Conservation (phyloP, 2,113 vertebrate species). For the Cathartes aura region DNA sequence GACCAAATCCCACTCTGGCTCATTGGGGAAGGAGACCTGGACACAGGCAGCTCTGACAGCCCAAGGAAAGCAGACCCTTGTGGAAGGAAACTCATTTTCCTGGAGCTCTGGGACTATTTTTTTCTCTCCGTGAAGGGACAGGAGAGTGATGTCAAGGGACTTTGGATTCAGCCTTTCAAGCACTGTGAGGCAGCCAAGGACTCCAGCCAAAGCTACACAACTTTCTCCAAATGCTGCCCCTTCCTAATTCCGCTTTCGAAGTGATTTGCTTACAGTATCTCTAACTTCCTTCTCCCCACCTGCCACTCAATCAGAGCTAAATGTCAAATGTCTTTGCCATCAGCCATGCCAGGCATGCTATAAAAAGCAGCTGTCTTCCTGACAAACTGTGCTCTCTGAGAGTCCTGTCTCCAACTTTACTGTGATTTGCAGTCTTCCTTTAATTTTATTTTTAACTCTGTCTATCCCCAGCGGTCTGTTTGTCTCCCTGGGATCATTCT, state of each 20-base stretch:
- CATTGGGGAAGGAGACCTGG: rapidly evolving
- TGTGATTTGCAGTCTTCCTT: neutral
- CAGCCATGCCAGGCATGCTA: slow-evolving; percentile 41
- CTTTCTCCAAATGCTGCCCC: neutral
- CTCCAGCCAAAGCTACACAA: neutral
- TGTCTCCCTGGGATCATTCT: neutral
- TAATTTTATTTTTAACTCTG: slow-evolving; percentile 41
- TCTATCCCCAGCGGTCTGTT: neutral
- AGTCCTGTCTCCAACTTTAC: slow-evolving; percentile 8
- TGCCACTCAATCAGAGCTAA: slow-evolving; percentile 51
- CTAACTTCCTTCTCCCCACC: slow-evolving; percentile 1
- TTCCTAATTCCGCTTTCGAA: neutral
- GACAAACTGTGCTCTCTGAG: slow-evolving; percentile 11
- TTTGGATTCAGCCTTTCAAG: neutral
- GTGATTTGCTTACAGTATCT: neutral
- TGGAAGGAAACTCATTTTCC: neutral
- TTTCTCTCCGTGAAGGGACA: neutral
- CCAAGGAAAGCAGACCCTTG: neutral
- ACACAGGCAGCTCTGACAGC: neutral
- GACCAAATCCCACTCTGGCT: neutral
- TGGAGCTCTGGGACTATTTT: neutral
- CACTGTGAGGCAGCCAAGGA: neutral
- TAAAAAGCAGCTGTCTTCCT: slow-evolving; percentile 51
- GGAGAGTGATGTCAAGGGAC: neutral
- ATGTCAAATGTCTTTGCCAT: slow-evolving; percentile 58